Conservation (phyloP, 2,797 vertebrate species). For the Phoebastria nigripes region DNA sequence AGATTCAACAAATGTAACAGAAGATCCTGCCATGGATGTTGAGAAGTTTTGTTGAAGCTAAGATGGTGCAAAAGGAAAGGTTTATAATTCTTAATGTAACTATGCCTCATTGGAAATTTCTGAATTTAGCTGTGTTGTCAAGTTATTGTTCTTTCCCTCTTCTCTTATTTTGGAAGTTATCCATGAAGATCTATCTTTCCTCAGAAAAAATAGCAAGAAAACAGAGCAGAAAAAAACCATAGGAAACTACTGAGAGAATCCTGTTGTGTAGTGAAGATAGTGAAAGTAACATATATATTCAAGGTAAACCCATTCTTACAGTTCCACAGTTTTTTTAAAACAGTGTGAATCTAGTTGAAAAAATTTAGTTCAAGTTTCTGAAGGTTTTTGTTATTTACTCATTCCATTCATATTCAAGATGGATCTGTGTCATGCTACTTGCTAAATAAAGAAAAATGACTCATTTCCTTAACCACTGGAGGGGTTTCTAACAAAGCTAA, state of each 20-base stretch:
- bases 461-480: background rate
- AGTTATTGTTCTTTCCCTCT: background rate
- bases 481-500: background rate
- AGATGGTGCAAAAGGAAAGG: background rate
- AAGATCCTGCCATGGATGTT: background rate
- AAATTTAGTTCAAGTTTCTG: background rate
- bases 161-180: background rate
- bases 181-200: background rate
- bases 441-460: background rate
- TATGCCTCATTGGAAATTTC: background rate
- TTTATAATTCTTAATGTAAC: background rate
- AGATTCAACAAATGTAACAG: background rate
- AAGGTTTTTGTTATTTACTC: background rate
- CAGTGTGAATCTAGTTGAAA: background rate
- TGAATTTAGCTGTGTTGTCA: background rate
- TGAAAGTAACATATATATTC: background rate
- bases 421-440: background rate
- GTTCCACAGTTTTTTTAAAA: background rate
- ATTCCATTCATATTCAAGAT: background rate
- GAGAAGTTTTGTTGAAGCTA: background rate
- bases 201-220: background rate
- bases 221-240: accelerated
- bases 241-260: background rate
- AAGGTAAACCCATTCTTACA: background rate
- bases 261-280: background rate